Base-by-base conservation (phyloP, 2,888 invertebrate genomes). In the Maniola hyperantus region DNA sequence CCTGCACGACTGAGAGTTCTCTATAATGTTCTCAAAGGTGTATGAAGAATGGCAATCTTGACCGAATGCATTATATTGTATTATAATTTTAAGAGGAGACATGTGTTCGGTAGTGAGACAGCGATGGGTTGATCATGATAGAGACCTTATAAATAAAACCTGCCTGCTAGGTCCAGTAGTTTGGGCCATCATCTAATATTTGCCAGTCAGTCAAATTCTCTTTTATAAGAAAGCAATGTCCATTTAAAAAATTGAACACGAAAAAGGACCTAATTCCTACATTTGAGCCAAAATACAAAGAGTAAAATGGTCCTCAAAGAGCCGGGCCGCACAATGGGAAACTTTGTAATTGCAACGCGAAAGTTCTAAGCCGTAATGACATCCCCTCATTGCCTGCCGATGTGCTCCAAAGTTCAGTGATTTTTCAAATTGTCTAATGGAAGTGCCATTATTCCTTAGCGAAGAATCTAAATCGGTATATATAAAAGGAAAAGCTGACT, bases 361-460 rank as follows among this genome's bases (percentile, higher is more conserved):
- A 73, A 70, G 65, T 72, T 71, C 68, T 59, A 71, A 74, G 75
- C 74, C 73, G 76, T 79, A 80, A 80, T 78, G 76, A 76, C 77
- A 76, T 74, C 76, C 72, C 74, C 77, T 80, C 79, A 82, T 80
- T 82, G 77, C 75, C 76, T 79, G 78, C 74, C 78, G 73, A 81
- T 77, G 78, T 77, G 74, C 75, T 76, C 73, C 71, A 74, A 72
- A 67, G 71, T 61, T 65, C 73, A 74, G 70, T 69, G 70, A 74
- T 74, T 75, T 74, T 67, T 71, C 61, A 69, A 72, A 73, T 69
- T 67, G 68, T 64, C 48, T 70, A 58, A 61, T 61, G 61, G 60
- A 51, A 11, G 34, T n/a, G 15, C 5, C 36, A n/a, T n/a, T 50
- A 20, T 59, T 59, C 18, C 8, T 51, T 51, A 8, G 20, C 11